Evolutionary conservation across 2,797 vertebrate species (phyloP), one percentile per base, ranked within the genome.

Genomic region (Florisuga fusca): DNA sequence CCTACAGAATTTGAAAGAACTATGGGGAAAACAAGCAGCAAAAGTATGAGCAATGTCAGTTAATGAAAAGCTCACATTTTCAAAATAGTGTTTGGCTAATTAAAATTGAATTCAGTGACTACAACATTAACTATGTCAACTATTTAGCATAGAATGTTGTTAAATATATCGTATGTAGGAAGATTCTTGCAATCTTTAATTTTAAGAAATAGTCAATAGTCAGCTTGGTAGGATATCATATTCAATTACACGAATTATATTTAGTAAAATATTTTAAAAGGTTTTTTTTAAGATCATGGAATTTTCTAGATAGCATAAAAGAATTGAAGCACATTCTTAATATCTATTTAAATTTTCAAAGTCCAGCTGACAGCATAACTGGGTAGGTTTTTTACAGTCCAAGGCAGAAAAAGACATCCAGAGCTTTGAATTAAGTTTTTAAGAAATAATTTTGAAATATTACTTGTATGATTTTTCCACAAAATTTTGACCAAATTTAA

Each of bases 211-310:
- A 97, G 90, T 94, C 38, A 38, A 38, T 38, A 38, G 38, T 38
- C 95, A 96, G 96, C 95, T 97, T 96, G 94, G 96, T 97, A 89
- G 87, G 92, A 94, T 94, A 98, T 98, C 98, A 98, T 98, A 97
- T 96, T 97, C 76, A 55, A 94, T 96, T 97, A 96, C 95, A 93
- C 97, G 85, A 98, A 96, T 98, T 98, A 98, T 97, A 97, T 95
- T 97, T 97, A 97, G 95, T 91, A 97, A 98, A 98, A 98, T 97
- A 98, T 97, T 98, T 98, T 97, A 97, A 97, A 98, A 97, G 95
- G 83, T 78, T 94, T 96, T 98, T 97, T 98, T 89, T 93, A 96
- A 95, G 75, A 96, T 84, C 91, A 95, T 91, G 79, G 88, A 90
- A 85, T 97, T 98, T 98, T 98, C 98, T 97, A 95, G 97, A 84